Evolutionary conservation across 1,140 invertebrate genomes (phyloP).

Genomic region (Anagrus nilaparvatae): DNA sequence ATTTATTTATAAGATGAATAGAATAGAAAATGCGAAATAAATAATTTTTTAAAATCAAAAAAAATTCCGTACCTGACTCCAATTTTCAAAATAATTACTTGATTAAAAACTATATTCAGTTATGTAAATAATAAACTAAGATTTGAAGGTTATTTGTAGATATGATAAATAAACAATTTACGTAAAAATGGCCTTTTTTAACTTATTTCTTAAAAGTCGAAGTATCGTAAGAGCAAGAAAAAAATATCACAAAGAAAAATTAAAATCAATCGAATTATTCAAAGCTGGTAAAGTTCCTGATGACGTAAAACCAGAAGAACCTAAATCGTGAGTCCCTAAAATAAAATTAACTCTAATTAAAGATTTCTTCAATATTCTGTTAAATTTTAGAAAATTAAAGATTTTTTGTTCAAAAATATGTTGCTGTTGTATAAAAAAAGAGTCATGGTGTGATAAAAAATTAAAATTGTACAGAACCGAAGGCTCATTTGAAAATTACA

Average conservation of each 20-base stretch:
- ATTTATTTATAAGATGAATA: too few species aligned
- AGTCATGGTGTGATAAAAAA: conserved; percentile 36
- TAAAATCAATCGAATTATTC: conserved; percentile 38
- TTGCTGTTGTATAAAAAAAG: conserved; percentile 27
- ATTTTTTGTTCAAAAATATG: conserved; percentile 28
- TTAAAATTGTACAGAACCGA: conserved; percentile 39
- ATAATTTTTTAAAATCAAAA: too few species aligned
- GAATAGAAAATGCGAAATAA: too few species aligned
- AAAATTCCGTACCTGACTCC: too few species aligned
- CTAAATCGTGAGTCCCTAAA: too few species aligned
- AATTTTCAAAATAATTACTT: too few species aligned
- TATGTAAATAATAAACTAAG: too few species aligned
- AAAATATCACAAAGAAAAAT: conserved; percentile 42
- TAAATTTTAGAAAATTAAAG: conserved; percentile 23
- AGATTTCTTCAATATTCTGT: conserved; percentile 2
- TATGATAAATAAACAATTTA: too few species aligned
- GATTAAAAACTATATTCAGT: too few species aligned
- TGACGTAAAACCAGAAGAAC: too few species aligned
- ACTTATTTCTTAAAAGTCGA: conserved; percentile 38
- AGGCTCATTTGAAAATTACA: conserved; percentile 48
- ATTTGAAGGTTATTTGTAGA: too few species aligned
- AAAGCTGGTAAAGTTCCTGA: conserved; percentile 31
- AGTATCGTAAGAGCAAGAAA: conserved; percentile 35
- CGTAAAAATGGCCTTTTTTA: conserved; percentile 32
- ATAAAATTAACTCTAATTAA: too few species aligned